Percentiles rank a stretch among this genome's conserved stretches.
Conservation (phyloP, 2,888 invertebrate genomes). For the Heterodera filipjevi region DNA sequence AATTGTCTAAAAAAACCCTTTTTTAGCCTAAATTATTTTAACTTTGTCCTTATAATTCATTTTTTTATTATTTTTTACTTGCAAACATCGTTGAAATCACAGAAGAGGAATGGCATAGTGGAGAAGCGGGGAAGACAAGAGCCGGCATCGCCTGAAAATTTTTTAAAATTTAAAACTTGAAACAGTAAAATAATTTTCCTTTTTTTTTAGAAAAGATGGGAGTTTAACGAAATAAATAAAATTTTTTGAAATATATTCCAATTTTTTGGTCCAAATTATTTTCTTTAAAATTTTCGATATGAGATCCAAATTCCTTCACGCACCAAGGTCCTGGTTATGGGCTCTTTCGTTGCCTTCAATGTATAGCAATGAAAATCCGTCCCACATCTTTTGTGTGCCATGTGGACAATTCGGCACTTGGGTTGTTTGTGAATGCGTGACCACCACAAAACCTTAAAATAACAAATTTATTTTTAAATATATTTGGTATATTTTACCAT, state of each 20-base stretch:
- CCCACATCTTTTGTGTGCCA: conserved; percentile 87
- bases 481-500: conserved; percentile 73
- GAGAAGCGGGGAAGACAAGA: conserved; percentile 91
- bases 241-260: too few species aligned
- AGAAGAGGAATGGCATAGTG: conserved; percentile 94
- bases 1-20: too few species aligned
- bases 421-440: conserved; percentile 87
- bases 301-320: conserved; percentile 22
- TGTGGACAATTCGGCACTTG: conserved; percentile 81
- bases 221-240: too few species aligned
- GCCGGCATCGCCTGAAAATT: conserved; percentile 80
- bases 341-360: conserved; percentile 95
- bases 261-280: too few species aligned
- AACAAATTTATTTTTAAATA: not conserved
- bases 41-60: too few species aligned
- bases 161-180: too few species aligned
- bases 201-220: too few species aligned
- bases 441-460: conserved; percentile 73
- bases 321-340: conserved; percentile 92
- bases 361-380: conserved; percentile 91
- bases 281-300: not conserved
- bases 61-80: conserved; percentile 70
- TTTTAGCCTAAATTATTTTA: too few species aligned
- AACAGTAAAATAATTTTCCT: too few species aligned
- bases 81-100: conserved; percentile 90